phyloP scores from a whole-genome alignment of 2,797 vertebrate genomes.

The Allobates femoralis region DNA sequence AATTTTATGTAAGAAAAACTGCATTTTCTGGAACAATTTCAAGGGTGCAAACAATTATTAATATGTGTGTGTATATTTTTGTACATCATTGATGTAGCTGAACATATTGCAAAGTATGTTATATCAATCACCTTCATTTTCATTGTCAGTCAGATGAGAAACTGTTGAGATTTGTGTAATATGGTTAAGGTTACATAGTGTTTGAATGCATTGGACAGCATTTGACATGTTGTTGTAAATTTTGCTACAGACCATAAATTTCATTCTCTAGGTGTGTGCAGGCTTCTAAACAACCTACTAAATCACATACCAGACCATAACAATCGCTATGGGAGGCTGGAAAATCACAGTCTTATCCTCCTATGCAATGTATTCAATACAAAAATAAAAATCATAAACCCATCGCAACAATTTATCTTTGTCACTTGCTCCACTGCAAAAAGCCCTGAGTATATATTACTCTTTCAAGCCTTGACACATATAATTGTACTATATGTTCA shows the following conservation, averaged over 20 bases:
- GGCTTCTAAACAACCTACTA: constrained; percentile 71
- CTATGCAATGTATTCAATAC: constrained; percentile 63
- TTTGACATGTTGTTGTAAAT: constrained; percentile 72
- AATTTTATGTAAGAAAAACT: no score
- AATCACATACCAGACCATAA: constrained; percentile 68
- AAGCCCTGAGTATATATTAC: constrained; percentile 58
- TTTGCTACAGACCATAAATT: constrained; percentile 69
- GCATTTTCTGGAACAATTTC: no score
- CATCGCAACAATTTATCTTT: constrained; percentile 65
- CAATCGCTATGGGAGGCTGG: constrained; percentile 69
- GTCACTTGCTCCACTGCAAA: constrained; percentile 56
- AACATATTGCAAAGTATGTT: no score
- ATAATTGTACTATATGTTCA: constrained; percentile 60
- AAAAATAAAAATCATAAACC: constrained; percentile 68
- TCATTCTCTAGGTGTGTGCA: constrained; percentile 64
- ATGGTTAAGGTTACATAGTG: constrained; percentile 73
- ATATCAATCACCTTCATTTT: constrained; percentile 62
- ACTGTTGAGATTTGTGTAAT: constrained; percentile 71
- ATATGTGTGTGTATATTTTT: no score
- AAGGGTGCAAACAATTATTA: no score
- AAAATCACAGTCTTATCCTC: constrained; percentile 68
- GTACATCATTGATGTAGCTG: no score
- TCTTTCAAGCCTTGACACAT: constrained; percentile 62
- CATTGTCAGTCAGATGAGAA: constrained; percentile 72
- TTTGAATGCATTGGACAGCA: constrained; percentile 73